Evolutionary conservation across 2,888 invertebrate species (phyloP).

Genomic region (Scaptomyza reducta): DNA sequence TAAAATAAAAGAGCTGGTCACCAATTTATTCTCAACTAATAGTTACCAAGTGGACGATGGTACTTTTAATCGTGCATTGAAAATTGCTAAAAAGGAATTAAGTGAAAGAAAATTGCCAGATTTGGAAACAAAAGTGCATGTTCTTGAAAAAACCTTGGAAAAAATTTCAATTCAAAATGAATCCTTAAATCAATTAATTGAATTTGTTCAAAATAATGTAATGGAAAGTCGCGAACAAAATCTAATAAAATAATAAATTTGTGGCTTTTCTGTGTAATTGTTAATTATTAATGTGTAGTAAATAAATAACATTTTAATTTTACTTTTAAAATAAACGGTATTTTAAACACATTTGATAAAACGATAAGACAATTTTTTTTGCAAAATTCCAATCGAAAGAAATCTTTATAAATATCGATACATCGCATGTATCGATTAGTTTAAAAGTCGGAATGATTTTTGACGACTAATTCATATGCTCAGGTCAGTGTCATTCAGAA

Average conservation of each 20-base stretch:
- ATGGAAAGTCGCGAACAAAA: neutral
- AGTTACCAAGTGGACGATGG: neutral
- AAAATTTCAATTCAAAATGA: neutral
- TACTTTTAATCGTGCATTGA: slow-evolving; percentile 1
- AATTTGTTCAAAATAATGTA: neutral
- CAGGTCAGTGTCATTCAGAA: slow-evolving; percentile 31
- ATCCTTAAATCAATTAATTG: neutral
- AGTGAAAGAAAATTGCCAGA: neutral
- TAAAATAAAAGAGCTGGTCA: neutral
- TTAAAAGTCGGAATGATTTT: slow-evolving; percentile 18
- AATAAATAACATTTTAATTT: neutral
- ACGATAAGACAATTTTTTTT: neutral
- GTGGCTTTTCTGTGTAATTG: neutral
- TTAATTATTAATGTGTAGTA: neutral
- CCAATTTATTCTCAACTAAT: neutral
- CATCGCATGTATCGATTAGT: slow-evolving; percentile 32
- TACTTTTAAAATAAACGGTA: neutral
- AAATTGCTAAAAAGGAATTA: neutral
- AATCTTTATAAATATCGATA: slow-evolving; percentile 16
- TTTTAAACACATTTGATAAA: neutral
- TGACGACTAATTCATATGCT: slow-evolving; percentile 15
- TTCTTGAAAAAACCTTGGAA: neutral
- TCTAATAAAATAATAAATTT: neutral
- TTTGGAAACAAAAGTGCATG: neutral
- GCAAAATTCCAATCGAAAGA: neutral